phyloP scores from a whole-genome alignment of 92 coral and sea anemone species.

The Diadumene lineata region DNA sequence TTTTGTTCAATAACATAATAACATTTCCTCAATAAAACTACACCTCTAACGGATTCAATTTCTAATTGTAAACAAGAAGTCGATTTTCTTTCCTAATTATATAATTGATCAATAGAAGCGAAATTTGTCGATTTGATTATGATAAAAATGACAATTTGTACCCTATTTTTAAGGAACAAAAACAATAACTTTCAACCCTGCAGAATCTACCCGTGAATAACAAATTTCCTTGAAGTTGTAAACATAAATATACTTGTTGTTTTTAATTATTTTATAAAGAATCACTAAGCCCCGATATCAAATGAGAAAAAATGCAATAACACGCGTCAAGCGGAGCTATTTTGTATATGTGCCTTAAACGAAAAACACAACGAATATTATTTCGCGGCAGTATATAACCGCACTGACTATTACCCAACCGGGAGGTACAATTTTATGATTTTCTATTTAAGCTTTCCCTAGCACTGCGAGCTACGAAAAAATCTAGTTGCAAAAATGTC shows the following conservation, averaged over 20 bases:
- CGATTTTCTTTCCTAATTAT: too few relatives aligned
- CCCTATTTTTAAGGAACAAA: too few relatives aligned
- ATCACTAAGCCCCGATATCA: background rate
- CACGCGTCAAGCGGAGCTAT: conserved; percentile 9
- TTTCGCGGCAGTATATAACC: conserved; percentile 13
- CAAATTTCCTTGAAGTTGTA: background rate
- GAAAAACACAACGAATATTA: conserved; percentile 18
- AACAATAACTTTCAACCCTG: too few relatives aligned
- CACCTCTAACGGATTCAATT: too few relatives aligned
- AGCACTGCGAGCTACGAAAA: background rate
- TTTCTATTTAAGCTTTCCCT: conserved; percentile 19
- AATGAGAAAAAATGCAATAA: background rate
- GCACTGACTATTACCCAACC: conserved; percentile 11
- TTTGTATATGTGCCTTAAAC: conserved; percentile 13
- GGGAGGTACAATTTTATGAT: conserved; percentile 38
- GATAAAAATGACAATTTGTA: too few relatives aligned
- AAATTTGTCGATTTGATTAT: too few relatives aligned
- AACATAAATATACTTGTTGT: background rate
- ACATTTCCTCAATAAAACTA: background rate
- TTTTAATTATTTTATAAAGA: background rate
- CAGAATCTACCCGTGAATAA: background rate
- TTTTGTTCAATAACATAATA: background rate
- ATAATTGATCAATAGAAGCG: too few relatives aligned
- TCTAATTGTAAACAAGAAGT: too few relatives aligned
- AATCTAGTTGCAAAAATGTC: too few relatives aligned